phyloP scores from a whole-genome alignment of 92 coral and sea anemone genomes.

The Porites lobata region DNA sequence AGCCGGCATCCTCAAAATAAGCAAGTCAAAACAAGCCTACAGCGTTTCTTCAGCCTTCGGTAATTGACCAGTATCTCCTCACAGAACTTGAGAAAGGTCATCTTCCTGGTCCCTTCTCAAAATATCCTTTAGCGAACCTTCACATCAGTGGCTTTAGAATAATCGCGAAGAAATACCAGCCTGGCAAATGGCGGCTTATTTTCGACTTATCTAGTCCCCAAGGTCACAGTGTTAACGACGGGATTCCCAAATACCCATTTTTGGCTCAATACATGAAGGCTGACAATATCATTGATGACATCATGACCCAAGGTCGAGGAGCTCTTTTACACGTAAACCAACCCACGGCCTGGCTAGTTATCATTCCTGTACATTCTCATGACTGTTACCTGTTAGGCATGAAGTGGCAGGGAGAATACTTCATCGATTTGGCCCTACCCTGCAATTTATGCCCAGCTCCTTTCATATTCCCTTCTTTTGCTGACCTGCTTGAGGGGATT shows the following conservation, averaged over 20 bases:
- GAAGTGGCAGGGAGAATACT: slow-evolving; percentile 38
- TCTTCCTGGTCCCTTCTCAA: slow-evolving; percentile 23
- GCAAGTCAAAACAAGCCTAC: no score
- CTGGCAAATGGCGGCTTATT: slow-evolving; percentile 64
- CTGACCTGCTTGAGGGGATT: slow-evolving; percentile 38
- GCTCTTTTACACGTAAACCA: slow-evolving; percentile 13
- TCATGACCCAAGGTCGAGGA: slow-evolving; percentile 23
- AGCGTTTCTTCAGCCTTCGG: slow-evolving; percentile 8
- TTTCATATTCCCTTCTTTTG: slow-evolving; percentile 9
- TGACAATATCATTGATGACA: slow-evolving; percentile 22
- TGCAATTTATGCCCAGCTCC: slow-evolving; percentile 19
- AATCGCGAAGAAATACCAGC: slow-evolving; percentile 34
- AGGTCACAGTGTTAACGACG: slow-evolving; percentile 31
- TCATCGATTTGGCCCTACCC: slow-evolving; percentile 15
- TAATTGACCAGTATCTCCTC: slow-evolving; percentile 4
- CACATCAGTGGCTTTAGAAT: slow-evolving; percentile 58
- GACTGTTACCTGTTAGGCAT: slow-evolving; percentile 47
- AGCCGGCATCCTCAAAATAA: background rate
- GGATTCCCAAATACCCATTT: slow-evolving; percentile 16
- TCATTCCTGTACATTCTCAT: slow-evolving; percentile 29
- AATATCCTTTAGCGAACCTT: slow-evolving; percentile 24
- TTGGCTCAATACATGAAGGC: slow-evolving; percentile 17
- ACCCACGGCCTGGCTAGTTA: slow-evolving; percentile 15
- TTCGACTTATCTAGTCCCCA: slow-evolving; percentile 43
- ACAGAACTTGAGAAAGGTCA: slow-evolving; percentile 4